phyloP scores from a whole-genome alignment of 2,113 vertebrate species.

The Ranitomeya imitator region DNA sequence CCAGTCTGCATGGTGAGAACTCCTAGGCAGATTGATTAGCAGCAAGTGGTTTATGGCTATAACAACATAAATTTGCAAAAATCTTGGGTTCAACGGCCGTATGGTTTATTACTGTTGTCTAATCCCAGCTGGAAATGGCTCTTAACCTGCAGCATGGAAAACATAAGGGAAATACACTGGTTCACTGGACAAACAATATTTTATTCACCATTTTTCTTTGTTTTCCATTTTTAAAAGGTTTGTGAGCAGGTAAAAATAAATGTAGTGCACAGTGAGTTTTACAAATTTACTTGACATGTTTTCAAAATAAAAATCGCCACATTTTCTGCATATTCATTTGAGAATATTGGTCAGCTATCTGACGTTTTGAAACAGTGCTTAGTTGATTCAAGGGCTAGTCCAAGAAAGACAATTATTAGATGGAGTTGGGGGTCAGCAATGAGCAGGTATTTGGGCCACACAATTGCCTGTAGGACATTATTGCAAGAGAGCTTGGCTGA shows the following conservation, averaged over 20 bases:
- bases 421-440: too few relatives aligned
- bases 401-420: not conserved
- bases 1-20: slow-evolving; percentile 33
- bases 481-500: too few relatives aligned
- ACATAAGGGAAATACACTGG: slow-evolving; percentile 9
- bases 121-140: slow-evolving; percentile 23
- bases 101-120: slow-evolving; percentile 29
- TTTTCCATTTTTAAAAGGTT: slow-evolving; percentile 2
- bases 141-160: slow-evolving; percentile 30
- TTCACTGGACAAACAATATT: slow-evolving; percentile 20
- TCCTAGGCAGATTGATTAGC: slow-evolving; percentile 47
- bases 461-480: too few relatives aligned
- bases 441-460: too few relatives aligned
- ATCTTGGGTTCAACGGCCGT: slow-evolving; percentile 2
- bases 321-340: not conserved
- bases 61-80: slow-evolving; percentile 41
- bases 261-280: not conserved
- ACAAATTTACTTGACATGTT: not conserved
- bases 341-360: not conserved
- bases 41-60: slow-evolving; percentile 38
- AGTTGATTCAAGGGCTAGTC: not conserved
- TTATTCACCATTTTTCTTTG: not conserved
- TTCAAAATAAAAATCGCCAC: not conserved
- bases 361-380: not conserved
- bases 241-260: not conserved